Base-by-base conservation (phyloP, 1,140 invertebrate species). In the Papilio helenus region DNA sequence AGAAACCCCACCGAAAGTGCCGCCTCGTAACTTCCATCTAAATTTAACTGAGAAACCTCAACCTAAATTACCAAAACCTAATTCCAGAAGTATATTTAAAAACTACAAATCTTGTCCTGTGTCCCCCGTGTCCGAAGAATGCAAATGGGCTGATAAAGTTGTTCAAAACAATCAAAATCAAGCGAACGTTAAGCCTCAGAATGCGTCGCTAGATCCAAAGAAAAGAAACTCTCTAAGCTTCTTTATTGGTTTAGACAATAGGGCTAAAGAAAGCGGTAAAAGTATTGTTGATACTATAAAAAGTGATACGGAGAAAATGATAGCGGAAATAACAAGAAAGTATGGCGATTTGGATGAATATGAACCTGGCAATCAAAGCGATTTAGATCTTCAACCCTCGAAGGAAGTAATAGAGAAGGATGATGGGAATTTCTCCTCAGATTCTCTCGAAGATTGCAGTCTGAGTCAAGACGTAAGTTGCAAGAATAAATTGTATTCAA, bases 401-500 rank as follows among this genome's bases (percentile, higher is more conserved):
- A 92, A 92, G 87, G 90, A 90, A 79, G 82, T 89, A 2, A 81
- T 85, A 80, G 95, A 94, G 34, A 95, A 94, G 74, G 96, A 96
- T 9, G 95, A 97, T 76, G 96, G 95, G 0, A 97, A 97, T 85
- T 97, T 97, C 79, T 97, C 97, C 77, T 97, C 97, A 16, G 97
- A 97, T 93, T 97, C 97, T 1, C 90, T 97, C 26, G 97, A 97
- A 90, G 96, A 97, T 76, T 97, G 96, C 83, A 96, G 95, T 83
- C 90, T 96, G 18, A 95, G 95, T 83, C 95, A 95, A 82, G 96
- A 95, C 71, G 95, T 89, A n/a, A 93, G 91, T 80, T 93, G 93
- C 74, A 95, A 94, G 84, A 95, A 95, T 65, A 95, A 95, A 86
- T 76, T 94, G 14, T 95, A 89, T 80, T 93, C 93, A n/a, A 95